phyloP scores from a whole-genome alignment of 2,113 vertebrate species.

The Xiphophorus couchianus region DNA sequence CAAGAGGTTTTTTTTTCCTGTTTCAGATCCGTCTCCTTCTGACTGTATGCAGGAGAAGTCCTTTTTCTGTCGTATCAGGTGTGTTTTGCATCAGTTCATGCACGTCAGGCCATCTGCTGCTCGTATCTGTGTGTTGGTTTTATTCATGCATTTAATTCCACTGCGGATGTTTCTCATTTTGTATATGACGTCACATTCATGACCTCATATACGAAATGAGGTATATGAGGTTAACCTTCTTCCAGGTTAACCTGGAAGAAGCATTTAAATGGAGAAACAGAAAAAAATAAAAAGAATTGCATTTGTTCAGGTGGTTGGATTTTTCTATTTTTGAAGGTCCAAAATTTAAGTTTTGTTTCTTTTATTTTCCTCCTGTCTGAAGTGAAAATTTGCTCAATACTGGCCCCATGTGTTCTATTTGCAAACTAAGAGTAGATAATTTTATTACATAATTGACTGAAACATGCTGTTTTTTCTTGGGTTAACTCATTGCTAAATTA shows the following conservation, averaged over 20 bases:
- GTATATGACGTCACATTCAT: slow-evolving; percentile 52
- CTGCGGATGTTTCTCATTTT: slow-evolving; percentile 42
- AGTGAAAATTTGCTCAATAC: slow-evolving; percentile 5
- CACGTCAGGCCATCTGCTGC: slow-evolving; percentile 58
- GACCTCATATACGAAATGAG: too few relatives aligned
- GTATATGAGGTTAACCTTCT: slow-evolving; percentile 19
- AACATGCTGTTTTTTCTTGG: neutral
- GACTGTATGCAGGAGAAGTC: slow-evolving; percentile 94
- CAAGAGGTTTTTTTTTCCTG: slow-evolving; percentile 35
- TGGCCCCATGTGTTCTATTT: slow-evolving; percentile 42
- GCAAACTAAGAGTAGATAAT: neutral
- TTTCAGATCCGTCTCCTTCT: slow-evolving; percentile 85
- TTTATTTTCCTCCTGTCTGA: neutral
- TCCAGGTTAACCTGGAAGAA: slow-evolving; percentile 9
- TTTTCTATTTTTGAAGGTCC: neutral
- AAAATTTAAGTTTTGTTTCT: neutral
- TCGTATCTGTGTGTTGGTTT: slow-evolving; percentile 16
- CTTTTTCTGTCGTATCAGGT: slow-evolving; percentile 97
- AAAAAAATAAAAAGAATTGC: neutral
- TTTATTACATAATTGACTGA: neutral
- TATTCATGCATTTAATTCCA: slow-evolving; percentile 57
- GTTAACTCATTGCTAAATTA: neutral
- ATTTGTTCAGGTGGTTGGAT: neutral
- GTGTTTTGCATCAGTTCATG: slow-evolving; percentile 47
- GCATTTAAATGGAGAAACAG: slow-evolving; percentile 12